Evolutionary conservation across 2,888 invertebrate genomes (phyloP).

Genomic region (Scaeva pyrastri): DNA sequence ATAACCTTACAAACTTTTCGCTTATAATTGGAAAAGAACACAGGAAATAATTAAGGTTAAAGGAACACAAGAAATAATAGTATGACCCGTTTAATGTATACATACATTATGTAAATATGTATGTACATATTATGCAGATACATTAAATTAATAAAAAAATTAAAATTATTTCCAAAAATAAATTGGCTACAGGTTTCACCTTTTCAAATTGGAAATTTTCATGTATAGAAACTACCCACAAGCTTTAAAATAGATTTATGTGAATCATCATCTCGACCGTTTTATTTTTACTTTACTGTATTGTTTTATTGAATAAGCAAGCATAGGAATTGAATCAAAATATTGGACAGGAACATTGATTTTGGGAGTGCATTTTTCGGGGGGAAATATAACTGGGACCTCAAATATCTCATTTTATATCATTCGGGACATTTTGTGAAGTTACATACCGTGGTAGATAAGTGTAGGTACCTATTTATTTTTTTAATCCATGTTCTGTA

Average conservation of each 20-base stretch:
- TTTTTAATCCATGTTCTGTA: too few relatives aligned
- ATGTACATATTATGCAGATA: too few relatives aligned
- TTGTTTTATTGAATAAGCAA: too few relatives aligned
- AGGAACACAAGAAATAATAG: not conserved
- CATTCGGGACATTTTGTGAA: too few relatives aligned
- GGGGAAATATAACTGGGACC: too few relatives aligned
- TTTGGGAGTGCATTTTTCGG: too few relatives aligned
- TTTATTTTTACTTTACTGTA: not conserved
- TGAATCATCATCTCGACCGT: not conserved
- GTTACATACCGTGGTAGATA: too few relatives aligned
- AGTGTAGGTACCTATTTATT: too few relatives aligned
- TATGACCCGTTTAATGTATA: too few relatives aligned
- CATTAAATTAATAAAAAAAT: conserved; percentile 35
- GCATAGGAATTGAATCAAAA: too few relatives aligned
- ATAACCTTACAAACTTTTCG: conserved; percentile 24
- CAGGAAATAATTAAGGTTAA: not conserved
- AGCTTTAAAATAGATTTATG: not conserved
- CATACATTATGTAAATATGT: not conserved
- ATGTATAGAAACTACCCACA: not conserved
- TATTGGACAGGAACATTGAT: too few relatives aligned
- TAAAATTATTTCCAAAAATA: conserved; percentile 21
- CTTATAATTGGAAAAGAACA: not conserved
- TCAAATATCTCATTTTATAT: too few relatives aligned
- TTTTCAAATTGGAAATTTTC: not conserved
- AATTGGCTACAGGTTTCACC: not conserved